These are phyloP conservation scores for Paracanthobrama guichenoti DNA, from an alignment of 2,113 vertebrate genomes.

Conservation along the genomic window DNA sequence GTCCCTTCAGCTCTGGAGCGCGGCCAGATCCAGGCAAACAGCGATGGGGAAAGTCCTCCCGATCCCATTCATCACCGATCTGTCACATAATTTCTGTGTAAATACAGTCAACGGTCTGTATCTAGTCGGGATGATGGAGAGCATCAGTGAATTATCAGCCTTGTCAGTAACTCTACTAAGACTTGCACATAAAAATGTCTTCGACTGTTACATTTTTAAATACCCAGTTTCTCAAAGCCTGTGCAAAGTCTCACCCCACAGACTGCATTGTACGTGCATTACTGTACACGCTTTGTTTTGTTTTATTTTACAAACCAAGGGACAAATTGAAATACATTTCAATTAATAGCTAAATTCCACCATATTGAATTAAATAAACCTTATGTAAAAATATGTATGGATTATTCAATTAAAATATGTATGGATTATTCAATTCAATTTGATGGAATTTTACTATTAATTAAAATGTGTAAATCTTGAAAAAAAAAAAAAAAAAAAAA, in stretches of 20 bases:
- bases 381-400: too few relatives aligned
- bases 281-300: neutral
- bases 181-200: neutral
- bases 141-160: neutral
- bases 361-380: too few relatives aligned
- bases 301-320: neutral
- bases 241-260: neutral
- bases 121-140: neutral
- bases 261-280: neutral
- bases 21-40: neutral
- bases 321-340: neutral
- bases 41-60: neutral
- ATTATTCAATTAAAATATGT: too few relatives aligned
- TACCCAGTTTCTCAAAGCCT: neutral
- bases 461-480: too few relatives aligned
- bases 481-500: too few relatives aligned
- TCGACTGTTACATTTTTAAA: neutral
- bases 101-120: neutral
- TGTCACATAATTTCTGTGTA: neutral
- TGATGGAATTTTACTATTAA: too few relatives aligned
- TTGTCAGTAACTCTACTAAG: neutral
- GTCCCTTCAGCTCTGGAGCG: neutral
- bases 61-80: constrained; percentile 1
- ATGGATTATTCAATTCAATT: too few relatives aligned
- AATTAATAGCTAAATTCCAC: too few relatives aligned